phyloP scores from a whole-genome alignment of 1,140 invertebrate species.

The Panonychus citri region DNA sequence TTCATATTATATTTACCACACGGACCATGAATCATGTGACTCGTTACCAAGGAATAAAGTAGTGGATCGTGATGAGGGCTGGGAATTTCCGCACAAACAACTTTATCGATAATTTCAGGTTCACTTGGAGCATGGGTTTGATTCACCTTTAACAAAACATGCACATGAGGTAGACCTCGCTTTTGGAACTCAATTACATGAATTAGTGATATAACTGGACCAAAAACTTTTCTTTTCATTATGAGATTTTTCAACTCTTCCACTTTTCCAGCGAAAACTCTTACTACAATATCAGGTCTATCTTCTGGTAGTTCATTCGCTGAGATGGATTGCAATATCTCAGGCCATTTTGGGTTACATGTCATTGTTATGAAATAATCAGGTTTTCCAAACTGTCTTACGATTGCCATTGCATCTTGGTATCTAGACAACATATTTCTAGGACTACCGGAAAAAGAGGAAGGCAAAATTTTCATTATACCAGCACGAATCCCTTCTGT shows the following conservation, averaged over 20 bases:
- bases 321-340: not conserved
- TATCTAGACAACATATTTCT: constrained; percentile 7
- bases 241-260: not conserved
- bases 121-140: not conserved
- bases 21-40: constrained; percentile 22
- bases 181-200: constrained; percentile 25
- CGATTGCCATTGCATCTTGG: constrained; percentile 20
- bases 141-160: constrained; percentile 18
- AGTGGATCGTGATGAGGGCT: constrained; percentile 17
- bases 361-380: constrained; percentile 27
- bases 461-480: constrained; percentile 6
- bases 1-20: constrained; percentile 14
- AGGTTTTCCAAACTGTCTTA: constrained; percentile 20
- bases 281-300: not conserved
- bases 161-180: constrained; percentile 23
- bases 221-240: constrained; percentile 13
- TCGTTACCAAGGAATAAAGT: constrained; percentile 20
- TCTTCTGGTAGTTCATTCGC: not conserved
- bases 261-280: not conserved
- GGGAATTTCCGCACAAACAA: constrained; percentile 9
- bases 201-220: constrained; percentile 11
- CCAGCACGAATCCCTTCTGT: not conserved
- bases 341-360: constrained; percentile 15
- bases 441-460: constrained; percentile 6
- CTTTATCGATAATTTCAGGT: too few species aligned